Evolutionary conservation across 2,797 vertebrate genomes (phyloP).

Genomic region (Sibirionetta formosa): DNA sequence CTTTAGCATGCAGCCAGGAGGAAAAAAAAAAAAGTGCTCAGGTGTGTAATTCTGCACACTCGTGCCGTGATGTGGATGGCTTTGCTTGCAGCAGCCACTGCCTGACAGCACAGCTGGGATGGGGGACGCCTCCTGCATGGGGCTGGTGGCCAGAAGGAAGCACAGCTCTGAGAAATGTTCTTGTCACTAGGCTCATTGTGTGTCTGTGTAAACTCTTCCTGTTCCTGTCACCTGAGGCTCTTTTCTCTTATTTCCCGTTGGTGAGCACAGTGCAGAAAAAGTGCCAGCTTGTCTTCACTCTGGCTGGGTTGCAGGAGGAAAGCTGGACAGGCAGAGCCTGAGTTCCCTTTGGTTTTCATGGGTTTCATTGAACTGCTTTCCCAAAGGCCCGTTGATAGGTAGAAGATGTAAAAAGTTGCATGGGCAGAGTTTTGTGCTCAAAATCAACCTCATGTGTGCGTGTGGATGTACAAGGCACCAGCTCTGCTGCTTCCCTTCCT

Average conservation of each 20-base stretch:
- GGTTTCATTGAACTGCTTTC: neutral
- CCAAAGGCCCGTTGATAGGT: neutral
- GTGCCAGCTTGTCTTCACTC: neutral
- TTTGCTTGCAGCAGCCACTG: neutral
- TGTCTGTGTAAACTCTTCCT: neutral
- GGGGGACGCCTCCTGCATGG: fast-evolving
- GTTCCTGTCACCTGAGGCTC: neutral
- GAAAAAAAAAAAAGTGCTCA: neutral
- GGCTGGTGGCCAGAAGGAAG: neutral
- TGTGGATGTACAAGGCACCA: neutral
- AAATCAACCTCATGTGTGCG: fast-evolving
- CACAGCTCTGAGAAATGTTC: neutral
- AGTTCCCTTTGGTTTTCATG: neutral
- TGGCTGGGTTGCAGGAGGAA: neutral
- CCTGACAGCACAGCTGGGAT: neutral
- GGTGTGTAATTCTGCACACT: neutral
- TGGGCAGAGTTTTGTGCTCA: neutral
- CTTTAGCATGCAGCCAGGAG: neutral
- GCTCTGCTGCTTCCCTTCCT: neutral
- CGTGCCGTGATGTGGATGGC: fast-evolving
- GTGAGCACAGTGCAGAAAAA: neutral
- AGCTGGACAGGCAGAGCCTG: neutral
- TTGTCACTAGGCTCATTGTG: neutral
- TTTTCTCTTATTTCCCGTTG: neutral
- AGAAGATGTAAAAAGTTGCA: neutral